Evolutionary conservation across 2,797 vertebrate species (phyloP).

Genomic region (Acrocephalus scirpaceus): DNA sequence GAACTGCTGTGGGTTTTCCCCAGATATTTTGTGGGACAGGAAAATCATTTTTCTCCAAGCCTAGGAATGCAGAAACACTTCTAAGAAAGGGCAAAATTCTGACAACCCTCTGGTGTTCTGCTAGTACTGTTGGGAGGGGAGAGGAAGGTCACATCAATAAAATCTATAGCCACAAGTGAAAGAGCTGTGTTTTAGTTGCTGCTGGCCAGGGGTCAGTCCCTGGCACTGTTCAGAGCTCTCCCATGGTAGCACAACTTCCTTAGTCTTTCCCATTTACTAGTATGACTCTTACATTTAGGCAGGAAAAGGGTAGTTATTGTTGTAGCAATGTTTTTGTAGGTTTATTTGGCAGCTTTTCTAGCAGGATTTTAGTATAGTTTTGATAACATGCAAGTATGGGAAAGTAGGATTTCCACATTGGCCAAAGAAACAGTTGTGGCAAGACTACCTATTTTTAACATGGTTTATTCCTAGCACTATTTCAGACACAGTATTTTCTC

Average conservation of each 20-base stretch:
- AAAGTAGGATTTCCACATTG: slow-evolving; percentile 45
- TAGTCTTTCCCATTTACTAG: background rate
- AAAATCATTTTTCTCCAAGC: background rate
- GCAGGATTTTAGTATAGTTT: background rate
- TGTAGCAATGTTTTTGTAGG: background rate
- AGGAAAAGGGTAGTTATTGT: background rate
- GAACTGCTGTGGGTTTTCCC: background rate
- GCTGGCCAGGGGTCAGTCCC: background rate
- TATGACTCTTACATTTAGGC: background rate
- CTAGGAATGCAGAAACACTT: background rate
- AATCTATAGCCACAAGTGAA: background rate
- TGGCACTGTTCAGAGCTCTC: background rate
- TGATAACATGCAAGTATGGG: background rate
- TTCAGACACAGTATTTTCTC: slow-evolving; percentile 59
- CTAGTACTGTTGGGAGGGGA: background rate
- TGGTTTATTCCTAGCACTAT: slow-evolving; percentile 48
- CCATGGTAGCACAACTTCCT: background rate
- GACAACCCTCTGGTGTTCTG: background rate
- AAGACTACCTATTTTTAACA: slow-evolving; percentile 70
- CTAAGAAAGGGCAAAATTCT: background rate
- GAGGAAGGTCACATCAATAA: background rate
- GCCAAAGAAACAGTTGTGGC: slow-evolving; percentile 46
- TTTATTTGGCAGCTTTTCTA: background rate
- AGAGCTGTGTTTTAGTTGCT: background rate
- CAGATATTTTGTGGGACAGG: background rate